Conservation (phyloP, 2,888 invertebrate species). For the Cantharis lateralis region DNA sequence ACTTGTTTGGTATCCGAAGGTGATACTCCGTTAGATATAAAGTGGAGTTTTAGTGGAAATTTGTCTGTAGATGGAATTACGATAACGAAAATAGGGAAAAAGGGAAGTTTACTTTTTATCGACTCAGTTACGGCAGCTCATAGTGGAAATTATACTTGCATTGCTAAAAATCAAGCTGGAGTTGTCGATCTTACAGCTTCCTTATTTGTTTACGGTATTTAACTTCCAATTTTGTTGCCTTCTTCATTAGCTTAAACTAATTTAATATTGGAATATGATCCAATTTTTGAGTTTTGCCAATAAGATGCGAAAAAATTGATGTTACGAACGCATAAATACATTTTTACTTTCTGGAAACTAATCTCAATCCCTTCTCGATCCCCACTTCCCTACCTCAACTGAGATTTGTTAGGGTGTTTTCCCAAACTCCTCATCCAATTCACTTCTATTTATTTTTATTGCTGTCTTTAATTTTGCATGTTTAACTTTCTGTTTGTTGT, state of each 20-base stretch:
- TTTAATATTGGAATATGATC: not conserved
- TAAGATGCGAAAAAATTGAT: not conserved
- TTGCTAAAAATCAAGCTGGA: slow-evolving; percentile 53
- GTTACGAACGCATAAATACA: not conserved
- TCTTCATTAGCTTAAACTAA: slow-evolving; percentile 6
- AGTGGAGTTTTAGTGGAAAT: slow-evolving; percentile 60
- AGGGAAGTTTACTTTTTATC: slow-evolving; percentile 55
- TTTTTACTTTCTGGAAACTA: not conserved
- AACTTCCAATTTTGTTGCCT: slow-evolving; percentile 44
- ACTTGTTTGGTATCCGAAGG: slow-evolving; percentile 69
- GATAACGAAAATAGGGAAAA: slow-evolving; percentile 55
- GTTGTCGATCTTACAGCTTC: slow-evolving; percentile 49
- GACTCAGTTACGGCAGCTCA: slow-evolving; percentile 51
- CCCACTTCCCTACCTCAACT: slow-evolving; percentile 34
- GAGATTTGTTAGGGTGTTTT: slow-evolving; percentile 48
- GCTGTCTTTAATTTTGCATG: slow-evolving; percentile 45
- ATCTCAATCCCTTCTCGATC: slow-evolving; percentile 30
- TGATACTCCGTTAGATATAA: slow-evolving; percentile 61
- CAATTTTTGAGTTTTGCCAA: not conserved
- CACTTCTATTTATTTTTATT: slow-evolving; percentile 47
- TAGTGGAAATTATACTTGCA: slow-evolving; percentile 56
- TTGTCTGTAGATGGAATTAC: slow-evolving; percentile 47
- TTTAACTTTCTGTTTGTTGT: slow-evolving; percentile 38
- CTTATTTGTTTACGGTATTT: slow-evolving; percentile 53
- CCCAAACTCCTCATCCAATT: slow-evolving; percentile 44